Evolutionary conservation across 2,888 invertebrate species (phyloP).

Genomic region (Lypha dubia): DNA sequence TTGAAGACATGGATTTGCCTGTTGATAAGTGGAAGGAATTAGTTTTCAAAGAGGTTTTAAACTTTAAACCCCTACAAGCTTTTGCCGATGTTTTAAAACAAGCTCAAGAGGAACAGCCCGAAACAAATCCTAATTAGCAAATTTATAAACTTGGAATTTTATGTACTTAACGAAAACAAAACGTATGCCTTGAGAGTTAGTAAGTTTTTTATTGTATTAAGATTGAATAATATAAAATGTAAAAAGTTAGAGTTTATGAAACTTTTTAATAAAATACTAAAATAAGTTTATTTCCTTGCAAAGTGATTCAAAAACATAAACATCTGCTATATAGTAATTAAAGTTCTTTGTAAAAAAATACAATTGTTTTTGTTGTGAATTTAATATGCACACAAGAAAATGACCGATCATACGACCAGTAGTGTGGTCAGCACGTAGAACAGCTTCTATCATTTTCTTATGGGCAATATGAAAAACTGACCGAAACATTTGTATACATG

Average conservation of each 20-base stretch:
- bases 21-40: slow-evolving; percentile 97
- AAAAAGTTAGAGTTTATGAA: no score
- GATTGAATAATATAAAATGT: background rate
- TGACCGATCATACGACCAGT: no score
- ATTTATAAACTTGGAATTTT: slow-evolving; percentile 25
- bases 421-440: no score
- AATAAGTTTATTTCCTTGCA: no score
- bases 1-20: slow-evolving; percentile 96
- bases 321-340: background rate
- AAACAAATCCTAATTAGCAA: slow-evolving; percentile 29
- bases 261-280: no score
- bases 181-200: background rate
- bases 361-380: no score
- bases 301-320: background rate
- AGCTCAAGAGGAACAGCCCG: slow-evolving; percentile 73
- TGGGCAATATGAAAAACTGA: no score
- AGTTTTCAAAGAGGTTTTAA: slow-evolving; percentile 92
- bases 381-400: no score
- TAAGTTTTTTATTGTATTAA: background rate
- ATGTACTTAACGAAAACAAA: slow-evolving; percentile 64
- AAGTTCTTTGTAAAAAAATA: no score
- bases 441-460: no score
- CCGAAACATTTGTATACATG: no score
- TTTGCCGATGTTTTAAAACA: slow-evolving; percentile 78
- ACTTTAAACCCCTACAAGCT: slow-evolving; percentile 88